Base-by-base conservation (phyloP, 2,113 vertebrate species). In the Tychaedon coryphoeus region DNA sequence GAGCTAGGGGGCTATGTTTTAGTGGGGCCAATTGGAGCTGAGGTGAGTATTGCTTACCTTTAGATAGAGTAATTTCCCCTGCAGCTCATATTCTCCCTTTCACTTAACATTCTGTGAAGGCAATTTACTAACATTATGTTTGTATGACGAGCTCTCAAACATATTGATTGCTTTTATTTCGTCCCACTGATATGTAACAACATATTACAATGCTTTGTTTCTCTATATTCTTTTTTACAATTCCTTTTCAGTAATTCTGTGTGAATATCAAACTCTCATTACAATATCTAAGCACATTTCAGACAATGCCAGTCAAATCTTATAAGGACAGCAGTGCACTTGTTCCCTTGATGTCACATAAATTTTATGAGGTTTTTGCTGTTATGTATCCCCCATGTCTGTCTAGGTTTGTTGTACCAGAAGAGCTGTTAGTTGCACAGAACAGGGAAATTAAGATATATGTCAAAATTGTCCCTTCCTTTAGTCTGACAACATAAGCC, bases 321-420 rank as follows among this genome's bases (percentile, higher is more conserved):
- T 67, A 4, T 15, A 34, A 38, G 20, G 34, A 57, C 5, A 77
- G 3, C 3, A 53, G 19, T 25, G n/a, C 1, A 2, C 3, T 50
- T 77, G 19, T 33, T 47, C 40, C 10, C 29, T 51, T 5, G 1
- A 23, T 12, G 3, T 24, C 40, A 26, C 28, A 74, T 53, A 89
- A 51, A 23, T 1, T 42, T 43, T 4, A 6, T 23, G 8, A 5
- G 1, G 4, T 71, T 85, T 80, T 78, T 0, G 0, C 15, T 65
- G 10, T 57, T 77, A 22, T 20, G 3, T 29, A 4, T 53, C 15
- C 61, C 14, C 10, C n/a, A 19, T 28, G 14, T 26, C 75, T 66
- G 12, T 58, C 67, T 43, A 24, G 2, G 13, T 75, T 45, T 65
- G 13, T n/a, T 45, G 11, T 45, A 33, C 8, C 62, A 10, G 14